Conservation (phyloP, 2,888 invertebrate genomes). For the Apodemia mormo region DNA sequence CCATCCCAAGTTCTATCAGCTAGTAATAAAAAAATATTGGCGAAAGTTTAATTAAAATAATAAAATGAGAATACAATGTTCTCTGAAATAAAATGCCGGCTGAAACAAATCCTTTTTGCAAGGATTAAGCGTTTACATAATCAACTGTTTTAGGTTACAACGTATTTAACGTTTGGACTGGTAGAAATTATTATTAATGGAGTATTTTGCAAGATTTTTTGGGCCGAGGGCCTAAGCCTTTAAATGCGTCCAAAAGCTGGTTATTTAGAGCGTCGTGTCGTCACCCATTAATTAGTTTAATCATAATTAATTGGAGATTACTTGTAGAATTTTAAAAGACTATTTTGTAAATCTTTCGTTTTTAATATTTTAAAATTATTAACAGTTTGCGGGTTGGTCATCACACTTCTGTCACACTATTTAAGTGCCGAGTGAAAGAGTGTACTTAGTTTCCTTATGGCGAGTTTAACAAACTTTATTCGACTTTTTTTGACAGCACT, state of each 20-base stretch:
- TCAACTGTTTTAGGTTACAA: conserved; percentile 53
- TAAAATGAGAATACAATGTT: neutral
- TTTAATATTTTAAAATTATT: neutral
- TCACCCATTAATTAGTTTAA: conserved; percentile 69
- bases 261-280: conserved; percentile 65
- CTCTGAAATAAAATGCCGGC: neutral
- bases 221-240: conserved; percentile 57
- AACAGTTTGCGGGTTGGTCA: no score
- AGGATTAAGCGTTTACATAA: conserved; percentile 55
- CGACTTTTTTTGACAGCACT: no score
- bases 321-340: conserved; percentile 52
- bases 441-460: no score
- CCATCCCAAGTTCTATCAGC: no score
- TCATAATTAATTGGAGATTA: conserved; percentile 75
- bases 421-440: no score
- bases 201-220: conserved; percentile 63
- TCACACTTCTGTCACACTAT: no score
- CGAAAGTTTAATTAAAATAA: neutral
- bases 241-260: conserved; percentile 54
- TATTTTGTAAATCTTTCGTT: conserved; percentile 29
- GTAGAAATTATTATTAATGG: conserved; percentile 56
- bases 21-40: no score
- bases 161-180: conserved; percentile 49
- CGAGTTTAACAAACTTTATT: no score
- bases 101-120: conserved; percentile 35